Evolutionary conservation across 2,797 vertebrate species (phyloP), one percentile per base, ranked within the genome.

Genomic region (Glossophaga mutica): DNA sequence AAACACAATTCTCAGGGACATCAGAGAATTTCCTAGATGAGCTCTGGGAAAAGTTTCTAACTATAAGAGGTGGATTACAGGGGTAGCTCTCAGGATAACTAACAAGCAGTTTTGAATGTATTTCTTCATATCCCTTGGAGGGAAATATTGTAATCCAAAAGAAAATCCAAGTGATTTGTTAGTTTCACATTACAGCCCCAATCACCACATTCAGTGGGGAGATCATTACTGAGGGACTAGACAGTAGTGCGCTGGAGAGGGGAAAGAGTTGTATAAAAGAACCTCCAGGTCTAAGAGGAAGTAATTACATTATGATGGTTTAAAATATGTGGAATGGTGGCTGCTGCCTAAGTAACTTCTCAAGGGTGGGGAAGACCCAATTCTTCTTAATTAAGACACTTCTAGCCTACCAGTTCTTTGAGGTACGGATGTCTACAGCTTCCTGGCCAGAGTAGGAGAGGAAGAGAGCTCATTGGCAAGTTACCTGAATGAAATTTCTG

Each of bases 81-180:
- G 14, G 37, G 7, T 42, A 65, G 12, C n/a, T 87, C 29, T 87
- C 81, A 10, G n/a, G 65, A 81, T 92, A 68, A 68, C 21, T 89
- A 48, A 24, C 39, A 65, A 86, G 24, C 7, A 67, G 12, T 59
- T 96, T 77, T 62, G n/a, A 85, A 85, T 93, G 46, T 79, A 76
- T 79, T 87, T 42, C 68, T 94, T 1, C 37, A 26, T 92, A 37
- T n/a, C 77, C 50, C 78, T 96, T 94, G 9, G 44, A 79, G 57
- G 32, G 34, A 81, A 94, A 82, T 94, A 55, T 87, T 84, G 78
- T 77, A 87, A 87, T 94, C 24, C 29, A 18, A 79, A 94, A 93
- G 70, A 93, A 94, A 91, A 90, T 70, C 78, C 73, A 74, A 88
- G 62, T 83, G 34, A 70, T 90, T 39, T 15, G 19, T 87, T 18